Evolutionary conservation across 2,888 invertebrate genomes (phyloP).

Genomic region (Ophonus ardosiacus): DNA sequence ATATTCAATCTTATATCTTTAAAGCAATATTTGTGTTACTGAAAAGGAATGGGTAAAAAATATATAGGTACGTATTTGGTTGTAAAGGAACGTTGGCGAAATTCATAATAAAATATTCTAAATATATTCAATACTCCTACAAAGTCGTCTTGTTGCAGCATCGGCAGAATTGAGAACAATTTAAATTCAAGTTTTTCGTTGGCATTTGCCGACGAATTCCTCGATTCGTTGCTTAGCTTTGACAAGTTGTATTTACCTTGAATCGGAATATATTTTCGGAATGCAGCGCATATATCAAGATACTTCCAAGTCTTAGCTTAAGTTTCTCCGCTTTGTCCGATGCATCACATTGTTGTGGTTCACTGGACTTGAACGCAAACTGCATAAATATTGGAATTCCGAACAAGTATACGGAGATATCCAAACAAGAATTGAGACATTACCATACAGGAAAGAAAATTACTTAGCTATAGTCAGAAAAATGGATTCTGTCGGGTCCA

Average conservation of each 20-base stretch:
- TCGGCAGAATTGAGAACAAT: conserved; percentile 33
- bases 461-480: too few relatives aligned
- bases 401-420: background rate
- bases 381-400: conserved; percentile 18
- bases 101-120: conserved; percentile 22
- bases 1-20: too few relatives aligned
- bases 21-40: too few relatives aligned
- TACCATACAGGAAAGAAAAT: background rate
- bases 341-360: conserved; percentile 23
- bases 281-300: conserved; percentile 36
- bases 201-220: background rate
- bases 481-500: too few relatives aligned
- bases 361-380: background rate
- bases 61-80: background rate
- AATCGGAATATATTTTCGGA: conserved; percentile 44
- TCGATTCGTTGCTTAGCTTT: conserved; percentile 15
- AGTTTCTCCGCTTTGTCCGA: conserved; percentile 26
- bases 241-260: conserved; percentile 43
- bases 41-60: background rate
- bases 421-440: background rate
- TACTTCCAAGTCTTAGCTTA: conserved; percentile 31
- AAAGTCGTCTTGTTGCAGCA: background rate
- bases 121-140: conserved; percentile 14
- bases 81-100: background rate
- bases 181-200: conserved; percentile 38